These are phyloP conservation scores for Hymenochirus boettgeri DNA, from an alignment of 2,113 vertebrate genomes.

Conservation along the genomic window DNA sequence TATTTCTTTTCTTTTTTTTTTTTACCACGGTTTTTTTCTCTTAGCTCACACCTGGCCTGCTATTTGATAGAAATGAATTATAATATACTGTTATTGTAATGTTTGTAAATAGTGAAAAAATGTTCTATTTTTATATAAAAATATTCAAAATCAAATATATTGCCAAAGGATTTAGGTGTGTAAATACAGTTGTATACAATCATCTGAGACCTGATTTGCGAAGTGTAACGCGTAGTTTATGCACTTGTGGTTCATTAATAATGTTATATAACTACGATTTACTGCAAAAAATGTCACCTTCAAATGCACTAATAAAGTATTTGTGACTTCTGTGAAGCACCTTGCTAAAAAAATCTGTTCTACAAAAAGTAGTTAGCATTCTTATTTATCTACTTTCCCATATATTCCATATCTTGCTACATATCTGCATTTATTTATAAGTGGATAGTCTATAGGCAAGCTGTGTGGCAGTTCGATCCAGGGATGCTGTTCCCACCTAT, in stretches of 20 bases:
- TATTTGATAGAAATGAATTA: constrained; percentile 72
- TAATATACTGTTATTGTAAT: constrained; percentile 76
- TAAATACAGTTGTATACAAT: constrained; percentile 50
- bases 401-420: no score
- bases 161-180: constrained; percentile 72
- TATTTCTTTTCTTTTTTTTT: constrained; percentile 68
- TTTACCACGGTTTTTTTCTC: constrained; percentile 55
- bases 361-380: no score
- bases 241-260: constrained; percentile 66
- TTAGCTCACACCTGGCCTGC: constrained; percentile 62
- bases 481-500: no score
- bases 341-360: no score
- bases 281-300: constrained; percentile 69
- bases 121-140: constrained; percentile 80
- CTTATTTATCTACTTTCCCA: no score
- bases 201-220: constrained; percentile 64
- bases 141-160: constrained; percentile 62
- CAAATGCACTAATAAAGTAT: constrained; percentile 74
- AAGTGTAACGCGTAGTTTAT: constrained; percentile 68
- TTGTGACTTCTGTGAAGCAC: constrained; percentile 67
- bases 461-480: no score
- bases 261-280: constrained; percentile 71
- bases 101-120: constrained; percentile 76
- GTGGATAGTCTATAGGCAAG: no score
- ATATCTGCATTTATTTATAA: no score